These are phyloP conservation scores for Eumerus sabulonum DNA, from an alignment of 2,888 invertebrate genomes.

Conservation along the genomic window DNA sequence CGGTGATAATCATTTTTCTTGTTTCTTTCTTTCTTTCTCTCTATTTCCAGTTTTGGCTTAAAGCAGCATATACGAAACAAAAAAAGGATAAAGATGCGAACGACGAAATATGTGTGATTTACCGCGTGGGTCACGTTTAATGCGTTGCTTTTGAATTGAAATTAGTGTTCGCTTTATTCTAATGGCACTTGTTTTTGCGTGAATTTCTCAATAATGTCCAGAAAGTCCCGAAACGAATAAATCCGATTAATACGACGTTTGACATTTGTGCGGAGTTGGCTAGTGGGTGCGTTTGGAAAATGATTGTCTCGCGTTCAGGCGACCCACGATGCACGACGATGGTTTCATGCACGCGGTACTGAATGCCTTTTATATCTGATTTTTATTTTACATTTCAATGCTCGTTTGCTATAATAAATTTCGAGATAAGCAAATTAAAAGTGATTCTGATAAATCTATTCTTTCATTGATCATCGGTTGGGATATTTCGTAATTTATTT, in stretches of 20 bases:
- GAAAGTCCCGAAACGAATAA: constrained; percentile 58
- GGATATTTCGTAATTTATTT: too few species aligned
- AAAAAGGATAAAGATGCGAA: constrained; percentile 27
- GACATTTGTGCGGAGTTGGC: constrained; percentile 66
- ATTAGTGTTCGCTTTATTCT: constrained; percentile 53
- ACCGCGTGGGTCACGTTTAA: constrained; percentile 21
- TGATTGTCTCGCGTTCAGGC: neutral
- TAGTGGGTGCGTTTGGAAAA: constrained; percentile 56
- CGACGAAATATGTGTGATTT: constrained; percentile 24
- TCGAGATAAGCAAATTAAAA: too few species aligned
- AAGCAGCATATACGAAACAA: constrained; percentile 54
- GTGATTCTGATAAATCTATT: too few species aligned
- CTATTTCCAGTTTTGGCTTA: constrained; percentile 35
- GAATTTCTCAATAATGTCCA: constrained; percentile 55
- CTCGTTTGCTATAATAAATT: too few species aligned
- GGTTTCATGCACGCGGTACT: neutral
- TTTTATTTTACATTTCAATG: too few species aligned
- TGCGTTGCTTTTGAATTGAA: constrained; percentile 46
- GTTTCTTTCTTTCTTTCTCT: constrained; percentile 23
- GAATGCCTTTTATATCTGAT: too few species aligned
- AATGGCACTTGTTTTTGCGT: constrained; percentile 60
- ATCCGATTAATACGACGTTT: constrained; percentile 62
- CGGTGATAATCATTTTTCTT: constrained; percentile 88
- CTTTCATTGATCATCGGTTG: too few species aligned
- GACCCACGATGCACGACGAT: too few species aligned